A percentile compares a stretch with the other conserved stretches of the same genome.
Evolutionary conservation across 2,113 vertebrate genomes (phyloP).

Genomic region (Aspidoscelis tigris): DNA sequence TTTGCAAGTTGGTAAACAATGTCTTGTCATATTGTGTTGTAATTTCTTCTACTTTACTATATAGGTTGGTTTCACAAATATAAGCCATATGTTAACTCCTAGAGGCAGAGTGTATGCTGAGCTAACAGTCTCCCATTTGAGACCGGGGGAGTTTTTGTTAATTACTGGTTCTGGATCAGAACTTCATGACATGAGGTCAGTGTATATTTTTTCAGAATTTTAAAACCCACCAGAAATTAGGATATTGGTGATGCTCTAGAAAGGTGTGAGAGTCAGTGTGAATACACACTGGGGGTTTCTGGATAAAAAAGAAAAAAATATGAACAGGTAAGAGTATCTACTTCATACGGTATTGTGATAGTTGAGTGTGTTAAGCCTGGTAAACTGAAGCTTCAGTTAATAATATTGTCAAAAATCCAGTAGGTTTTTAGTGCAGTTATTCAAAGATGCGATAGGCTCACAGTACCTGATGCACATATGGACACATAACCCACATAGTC

Average conservation of each 20-base stretch:
- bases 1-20: not conserved
- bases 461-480: too few relatives aligned
- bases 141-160: constrained; percentile 89
- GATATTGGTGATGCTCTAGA: not conserved
- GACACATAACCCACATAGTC: too few relatives aligned
- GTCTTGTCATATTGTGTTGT: not conserved
- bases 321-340: not conserved
- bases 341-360: not conserved
- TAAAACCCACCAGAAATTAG: not conserved
- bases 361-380: not conserved
- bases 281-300: not conserved
- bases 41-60: constrained; percentile 21
- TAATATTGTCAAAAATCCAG: too few relatives aligned
- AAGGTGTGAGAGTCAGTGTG: not conserved
- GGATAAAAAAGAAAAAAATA: not conserved
- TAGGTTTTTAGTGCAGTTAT: too few relatives aligned
- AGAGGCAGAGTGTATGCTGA: constrained; percentile 91
- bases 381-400: not conserved
- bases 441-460: too few relatives aligned
- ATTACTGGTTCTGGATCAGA: constrained; percentile 95
- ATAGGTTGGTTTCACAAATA: constrained; percentile 93
- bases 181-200: constrained; percentile 93
- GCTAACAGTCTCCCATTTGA: constrained; percentile 89
- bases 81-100: constrained; percentile 97
- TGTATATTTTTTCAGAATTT: constrained; percentile 24